Evolutionary conservation across 64 coral and sea anemone species (phyloP), one percentile per base, ranked within the genome.

Genomic region (Orbicella faveolata): DNA sequence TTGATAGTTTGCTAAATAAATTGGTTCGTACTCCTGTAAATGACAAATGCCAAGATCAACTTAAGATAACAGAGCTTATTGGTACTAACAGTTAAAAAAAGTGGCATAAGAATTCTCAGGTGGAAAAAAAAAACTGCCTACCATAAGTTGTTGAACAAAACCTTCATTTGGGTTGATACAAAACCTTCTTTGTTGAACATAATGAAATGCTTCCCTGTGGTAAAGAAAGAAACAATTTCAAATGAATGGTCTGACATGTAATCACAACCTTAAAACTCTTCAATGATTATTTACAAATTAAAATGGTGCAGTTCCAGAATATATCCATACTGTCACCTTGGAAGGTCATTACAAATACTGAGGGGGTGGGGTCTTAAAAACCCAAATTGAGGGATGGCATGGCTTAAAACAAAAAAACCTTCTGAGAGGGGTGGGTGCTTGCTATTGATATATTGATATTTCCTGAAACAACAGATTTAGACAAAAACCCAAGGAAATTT

Each of bases 91-190:
- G 12, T 51, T 18, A 36, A 87, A 74, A 52, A 57, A 51, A 14
- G 16, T 1, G 25, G 1, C 5, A 63, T 4, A 75, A 52, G 51
- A 2, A 51, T 73, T 10, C 15, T 19, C 48, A 44, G 64, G 13
- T 10, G 7, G 12, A 20, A 63, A 66, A 67, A 17, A 3, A 0
- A 51, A 30, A 30, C 30, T 30, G 30, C 79, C 23, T 99, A 99
- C 97, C 91, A 93, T 96, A 63, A 99, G 73, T 63, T 99, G 97
- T 52, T 99, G 97, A 79, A 73, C 79, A 87, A 99, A 99, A 63
- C 97, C 97, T 66, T 99, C 97, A 91, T 99, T 99, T 12, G 97
- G 97, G 70, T 99, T 99, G 39, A 99, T 99, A 90, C 97, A 99
- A 89, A 99, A 99, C 89, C 97, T 63, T 81, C 88, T 99, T 41